phyloP scores from a whole-genome alignment of 2,113 vertebrate species.

The Galbula dea region DNA sequence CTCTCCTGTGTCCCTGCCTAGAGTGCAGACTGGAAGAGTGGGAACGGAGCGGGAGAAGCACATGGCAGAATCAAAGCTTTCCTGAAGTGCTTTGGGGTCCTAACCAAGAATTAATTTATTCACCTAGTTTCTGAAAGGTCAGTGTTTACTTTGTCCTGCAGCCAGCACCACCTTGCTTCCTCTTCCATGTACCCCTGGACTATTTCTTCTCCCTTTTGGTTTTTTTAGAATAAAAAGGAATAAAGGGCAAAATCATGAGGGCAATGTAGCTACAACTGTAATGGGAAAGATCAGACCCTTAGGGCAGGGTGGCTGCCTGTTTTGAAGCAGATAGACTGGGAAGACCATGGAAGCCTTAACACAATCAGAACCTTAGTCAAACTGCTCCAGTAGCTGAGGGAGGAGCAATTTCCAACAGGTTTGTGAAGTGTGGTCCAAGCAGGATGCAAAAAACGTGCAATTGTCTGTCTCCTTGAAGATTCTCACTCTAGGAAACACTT shows the following conservation, averaged over 20 bases:
- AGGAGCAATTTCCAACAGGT: constrained; percentile 15
- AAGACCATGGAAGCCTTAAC: constrained; percentile 74
- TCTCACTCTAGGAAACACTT: constrained; percentile 26
- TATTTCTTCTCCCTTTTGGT: constrained; percentile 21
- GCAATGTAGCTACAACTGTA: neutral
- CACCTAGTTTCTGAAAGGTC: constrained; percentile 61
- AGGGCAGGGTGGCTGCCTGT: neutral
- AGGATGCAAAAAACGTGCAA: constrained; percentile 50
- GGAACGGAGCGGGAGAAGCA: constrained; percentile 30
- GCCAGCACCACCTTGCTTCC: constrained; percentile 5
- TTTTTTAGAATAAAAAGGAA: constrained; percentile 15
- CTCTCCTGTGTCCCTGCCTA: constrained; percentile 6
- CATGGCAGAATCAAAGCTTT: constrained; percentile 30
- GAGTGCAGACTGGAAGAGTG: constrained; percentile 4
- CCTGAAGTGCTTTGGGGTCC: constrained; percentile 46
- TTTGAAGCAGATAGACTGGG: constrained; percentile 30
- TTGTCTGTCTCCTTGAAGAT: constrained; percentile 46
- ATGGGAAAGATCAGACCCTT: neutral
- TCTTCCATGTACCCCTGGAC: constrained; percentile 30
- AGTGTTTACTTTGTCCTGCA: constrained; percentile 65
- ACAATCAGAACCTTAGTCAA: constrained; percentile 56
- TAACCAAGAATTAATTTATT: constrained; percentile 74
- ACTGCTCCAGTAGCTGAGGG: too few relatives aligned
- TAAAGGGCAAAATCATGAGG: constrained; percentile 65
- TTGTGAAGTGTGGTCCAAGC: constrained; percentile 51